Evolutionary conservation across 2,113 vertebrate species (phyloP).

Genomic region (Pitta sordida): DNA sequence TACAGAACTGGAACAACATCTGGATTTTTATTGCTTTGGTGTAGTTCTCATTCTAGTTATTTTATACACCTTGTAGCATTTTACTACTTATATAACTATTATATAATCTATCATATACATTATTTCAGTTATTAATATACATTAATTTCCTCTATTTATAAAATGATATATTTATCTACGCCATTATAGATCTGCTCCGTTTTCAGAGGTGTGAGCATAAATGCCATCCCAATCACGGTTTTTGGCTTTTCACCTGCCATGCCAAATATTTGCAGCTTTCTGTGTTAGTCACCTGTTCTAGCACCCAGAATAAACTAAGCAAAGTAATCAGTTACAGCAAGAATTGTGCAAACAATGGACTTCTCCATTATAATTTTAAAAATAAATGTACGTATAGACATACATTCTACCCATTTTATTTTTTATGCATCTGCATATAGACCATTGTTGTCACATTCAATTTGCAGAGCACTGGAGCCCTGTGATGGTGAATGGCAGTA

Average conservation of each 20-base stretch:
- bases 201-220: background rate
- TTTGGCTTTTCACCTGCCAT: background rate
- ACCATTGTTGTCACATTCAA: background rate
- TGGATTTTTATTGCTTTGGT: background rate
- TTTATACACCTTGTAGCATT: background rate
- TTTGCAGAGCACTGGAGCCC: background rate
- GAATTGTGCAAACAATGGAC: background rate
- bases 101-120: background rate
- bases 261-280: background rate
- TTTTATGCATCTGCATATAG: background rate
- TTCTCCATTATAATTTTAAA: rapidly evolving
- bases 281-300: background rate
- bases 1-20: background rate
- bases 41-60: background rate
- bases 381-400: rapidly evolving
- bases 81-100: background rate
- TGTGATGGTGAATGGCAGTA: slow-evolving; percentile 18
- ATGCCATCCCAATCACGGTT: background rate
- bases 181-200: background rate
- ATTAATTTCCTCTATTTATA: too few relatives aligned
- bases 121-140: too few relatives aligned
- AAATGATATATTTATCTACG: background rate
- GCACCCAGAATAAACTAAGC: background rate
- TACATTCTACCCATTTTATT: background rate
- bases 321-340: background rate